Conservation (phyloP, 2,797 vertebrate species). For the Aratinga solstitialis region DNA sequence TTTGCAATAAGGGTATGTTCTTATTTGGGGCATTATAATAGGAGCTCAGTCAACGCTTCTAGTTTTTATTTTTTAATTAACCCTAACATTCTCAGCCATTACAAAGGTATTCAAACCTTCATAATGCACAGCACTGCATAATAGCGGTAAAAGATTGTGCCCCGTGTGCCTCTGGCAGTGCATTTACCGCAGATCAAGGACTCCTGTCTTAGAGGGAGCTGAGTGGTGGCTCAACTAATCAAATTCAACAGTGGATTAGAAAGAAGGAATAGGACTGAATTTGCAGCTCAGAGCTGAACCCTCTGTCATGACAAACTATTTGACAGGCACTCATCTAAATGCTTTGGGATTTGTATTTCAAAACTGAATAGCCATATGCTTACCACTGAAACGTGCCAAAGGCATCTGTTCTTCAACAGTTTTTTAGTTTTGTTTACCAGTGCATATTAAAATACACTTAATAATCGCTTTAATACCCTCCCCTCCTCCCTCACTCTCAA, state of each 20-base stretch:
- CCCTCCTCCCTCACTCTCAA: background rate
- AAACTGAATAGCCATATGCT: conserved; percentile 8
- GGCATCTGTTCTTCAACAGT: conserved; percentile 14
- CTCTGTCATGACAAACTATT: background rate
- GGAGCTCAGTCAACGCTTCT: background rate
- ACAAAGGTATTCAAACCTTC: background rate
- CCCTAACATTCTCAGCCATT: background rate
- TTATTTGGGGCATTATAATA: background rate
- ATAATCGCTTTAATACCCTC: background rate
- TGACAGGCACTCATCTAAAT: conserved; percentile 26
- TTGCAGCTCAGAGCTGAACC: background rate
- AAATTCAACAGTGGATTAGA: background rate
- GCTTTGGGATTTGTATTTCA: background rate
- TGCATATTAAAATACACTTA: background rate
- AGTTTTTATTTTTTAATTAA: background rate
- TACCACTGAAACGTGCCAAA: background rate
- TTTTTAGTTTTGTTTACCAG: conserved; percentile 22
- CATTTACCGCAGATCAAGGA: background rate
- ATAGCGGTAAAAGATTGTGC: background rate
- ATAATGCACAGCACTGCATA: background rate
- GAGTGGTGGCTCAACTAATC: background rate
- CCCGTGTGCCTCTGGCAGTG: background rate
- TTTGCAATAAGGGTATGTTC: background rate
- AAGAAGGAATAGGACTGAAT: background rate
- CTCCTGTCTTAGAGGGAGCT: background rate